Evolutionary conservation across 2,888 invertebrate species (phyloP), one percentile per base, ranked within the genome.

Genomic region (Apamea crenata): DNA sequence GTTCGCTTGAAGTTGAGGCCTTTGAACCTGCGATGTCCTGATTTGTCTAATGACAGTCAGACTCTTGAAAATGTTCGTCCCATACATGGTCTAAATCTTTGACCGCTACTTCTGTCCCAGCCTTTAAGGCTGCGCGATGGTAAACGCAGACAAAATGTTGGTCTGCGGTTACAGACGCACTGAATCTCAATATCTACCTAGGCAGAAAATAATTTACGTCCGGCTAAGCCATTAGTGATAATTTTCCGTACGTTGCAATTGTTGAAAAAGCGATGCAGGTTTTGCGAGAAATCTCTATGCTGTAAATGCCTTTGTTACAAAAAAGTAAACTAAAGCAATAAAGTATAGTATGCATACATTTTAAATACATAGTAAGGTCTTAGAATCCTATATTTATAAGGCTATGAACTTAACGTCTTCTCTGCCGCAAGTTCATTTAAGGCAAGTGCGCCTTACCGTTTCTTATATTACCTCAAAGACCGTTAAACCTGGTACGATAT

Each of bases 141-240:
- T 69, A 66, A 84, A 75, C 40, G 56, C 63, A 81, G 68, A 74
- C 69, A 78, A 78, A 81, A 77, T 68, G 61, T 72, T 76, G 29
- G 84, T 80, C 65, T 83, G 84, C 83, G 83, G 84, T 83, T 83
- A 61, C 68, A 61, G 36, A 47, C 25, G 70, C 53, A 21, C 80
- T 56, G 63, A 74, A 76, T 80, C 75, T 80, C 68, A 79, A 75
- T 83, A 72, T 65, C 76, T 83, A 80, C 44, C 61, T 74, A 80
- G 80, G 73, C 79, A 83, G 74, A 83, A 83, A 83, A 83, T 83
- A 74, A 82, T 74, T 82, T 78, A 70, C 78, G 73, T 74, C 73
- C 47, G 66, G 70, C 70, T 44, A 32, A 50, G 69, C 40, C 16
- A 71, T 83, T 83, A 74, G 16, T n/a, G 59, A 78, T 82, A 65